phyloP scores from a whole-genome alignment of 1,140 invertebrate genomes.

The Latrodectus geometricus region DNA sequence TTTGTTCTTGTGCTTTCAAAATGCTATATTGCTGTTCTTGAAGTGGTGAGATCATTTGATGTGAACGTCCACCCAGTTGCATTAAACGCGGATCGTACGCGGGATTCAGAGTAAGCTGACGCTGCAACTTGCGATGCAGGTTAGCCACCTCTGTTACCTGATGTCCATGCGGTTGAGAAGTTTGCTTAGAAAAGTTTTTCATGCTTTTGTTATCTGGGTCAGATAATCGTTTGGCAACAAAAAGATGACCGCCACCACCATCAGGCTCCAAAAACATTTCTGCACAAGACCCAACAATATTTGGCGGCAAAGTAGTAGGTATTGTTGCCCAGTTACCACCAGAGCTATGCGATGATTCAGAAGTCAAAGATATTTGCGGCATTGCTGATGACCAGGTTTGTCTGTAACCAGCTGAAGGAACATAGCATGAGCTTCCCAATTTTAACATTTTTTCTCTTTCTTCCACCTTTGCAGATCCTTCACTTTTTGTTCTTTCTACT shows the following conservation, averaged over 20 bases:
- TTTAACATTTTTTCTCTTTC: constrained; percentile 24
- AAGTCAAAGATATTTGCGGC: constrained; percentile 42
- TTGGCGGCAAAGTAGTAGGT: constrained; percentile 53
- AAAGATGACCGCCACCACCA: constrained; percentile 67
- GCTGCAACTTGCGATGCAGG: constrained; percentile 81
- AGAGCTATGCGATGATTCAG: neutral
- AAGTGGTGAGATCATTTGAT: constrained; percentile 31
- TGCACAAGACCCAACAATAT: constrained; percentile 51
- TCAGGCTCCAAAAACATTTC: constrained; percentile 59
- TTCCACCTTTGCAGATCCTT: constrained; percentile 5
- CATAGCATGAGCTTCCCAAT: constrained; percentile 26
- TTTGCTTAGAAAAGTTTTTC: constrained; percentile 36
- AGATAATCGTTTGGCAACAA: constrained; percentile 70
- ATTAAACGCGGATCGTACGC: constrained; percentile 79
- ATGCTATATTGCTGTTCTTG: constrained; percentile 28
- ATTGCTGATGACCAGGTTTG: constrained; percentile 32
- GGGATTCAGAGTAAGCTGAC: constrained; percentile 86
- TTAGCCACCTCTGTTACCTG: constrained; percentile 71
- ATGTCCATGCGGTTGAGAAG: constrained; percentile 35
- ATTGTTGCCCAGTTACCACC: constrained; percentile 58
- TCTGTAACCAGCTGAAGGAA: neutral
- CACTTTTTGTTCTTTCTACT: constrained; percentile 57
- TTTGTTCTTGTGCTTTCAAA: neutral
- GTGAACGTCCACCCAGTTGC: constrained; percentile 35
- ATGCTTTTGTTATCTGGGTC: constrained; percentile 67